Evolutionary conservation across 2,113 vertebrate genomes (phyloP), one percentile per base, ranked within the genome.

Genomic region (Centropus bengalensis): DNA sequence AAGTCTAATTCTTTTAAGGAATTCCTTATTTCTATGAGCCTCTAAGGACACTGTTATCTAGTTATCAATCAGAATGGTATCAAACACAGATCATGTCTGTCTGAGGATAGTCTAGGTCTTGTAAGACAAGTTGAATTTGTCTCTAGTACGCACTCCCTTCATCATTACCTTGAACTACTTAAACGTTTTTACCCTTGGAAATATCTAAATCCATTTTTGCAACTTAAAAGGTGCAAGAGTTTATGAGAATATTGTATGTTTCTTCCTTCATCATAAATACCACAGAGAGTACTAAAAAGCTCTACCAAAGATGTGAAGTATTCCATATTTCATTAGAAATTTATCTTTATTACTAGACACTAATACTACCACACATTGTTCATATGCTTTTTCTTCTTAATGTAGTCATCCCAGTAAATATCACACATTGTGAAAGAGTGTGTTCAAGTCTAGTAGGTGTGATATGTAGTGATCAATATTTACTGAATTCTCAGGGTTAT

Each of bases 171-270:
- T 51, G 36, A 71, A 12, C 55, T 93, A 14, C 59, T 76, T 90
- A 66, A 87, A 27, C 59, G 22, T 94, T 88, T 95, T 82, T 76
- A 69, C 30, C n/a, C 54, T 69, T 86, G 22, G 75, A 85, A 63
- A 55, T 59, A 77, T 19, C 63, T 54, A 91, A 79, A 89, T 42
- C 77, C 20, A 40, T 40, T 88, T 91, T 85, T 69, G 54, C 68
- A 76, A 44, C 36, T 80, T 73, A 62, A 91, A 96, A 91, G 24
- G 54, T 86, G 40, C n/a, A 80, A 51, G 87, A 88, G 70, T 82
- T 89, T 44, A 66, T 82, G 66, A 79, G 21, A 76, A 47, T 26
- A 45, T 56, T 40, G 24, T 12, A 76, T 76, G 30, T 88, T 49
- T 76, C 58, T 79, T 14, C 58, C 54, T 56, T 91, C 49, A 23